Evolutionary conservation across 2,797 vertebrate species (phyloP), one percentile per base, ranked within the genome.

Genomic region (Naso thynnoides): DNA sequence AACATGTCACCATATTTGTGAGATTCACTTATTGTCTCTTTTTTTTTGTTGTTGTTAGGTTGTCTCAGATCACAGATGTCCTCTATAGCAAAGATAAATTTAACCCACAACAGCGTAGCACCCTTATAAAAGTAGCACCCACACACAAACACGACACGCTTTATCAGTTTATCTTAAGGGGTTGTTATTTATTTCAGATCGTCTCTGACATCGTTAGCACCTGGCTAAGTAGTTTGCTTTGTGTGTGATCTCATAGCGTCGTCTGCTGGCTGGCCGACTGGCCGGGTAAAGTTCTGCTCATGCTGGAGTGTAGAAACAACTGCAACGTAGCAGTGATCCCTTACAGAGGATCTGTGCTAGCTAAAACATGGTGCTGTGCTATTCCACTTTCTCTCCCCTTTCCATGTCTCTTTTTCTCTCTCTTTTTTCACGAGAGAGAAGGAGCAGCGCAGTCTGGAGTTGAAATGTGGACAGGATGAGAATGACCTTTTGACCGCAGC

Each of bases 271-370:
- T 73, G 71, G 81, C 78, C 23, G 42, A 56, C 38, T 9, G 0
- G 56, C 52, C 63, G 10, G 59, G n/a, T 66, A 76, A 85, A 73
- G 76, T 80, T 86, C 57, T 79, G 73, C 66, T 88, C 82, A 76
- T 76, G 79, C 81, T 60, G 77, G 82, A 85, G 79, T 83, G 85
- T 89, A n/a, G n/a, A n/a, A n/a, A n/a, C 79, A 81, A 79, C 64
- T 58, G 76, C 84, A 86, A 53, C 9, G 41, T 79, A 84, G 88
- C 82, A 81, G 70, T 61, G 76, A 89, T 86, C 86, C 84, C 82
- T 80, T 65, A 80, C 61, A 77, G 76, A 84, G 68, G 79, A 80
- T 83, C 62, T 73, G 67, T 66, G 80, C 65, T 83, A 53, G 68
- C 85, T 86, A 89, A 89, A 90, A 86, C 79, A 69, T 76, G 75